These are phyloP conservation scores for Megaleporinus macrocephalus DNA, from an alignment of 2,113 vertebrate genomes.

Conservation along the genomic window DNA sequence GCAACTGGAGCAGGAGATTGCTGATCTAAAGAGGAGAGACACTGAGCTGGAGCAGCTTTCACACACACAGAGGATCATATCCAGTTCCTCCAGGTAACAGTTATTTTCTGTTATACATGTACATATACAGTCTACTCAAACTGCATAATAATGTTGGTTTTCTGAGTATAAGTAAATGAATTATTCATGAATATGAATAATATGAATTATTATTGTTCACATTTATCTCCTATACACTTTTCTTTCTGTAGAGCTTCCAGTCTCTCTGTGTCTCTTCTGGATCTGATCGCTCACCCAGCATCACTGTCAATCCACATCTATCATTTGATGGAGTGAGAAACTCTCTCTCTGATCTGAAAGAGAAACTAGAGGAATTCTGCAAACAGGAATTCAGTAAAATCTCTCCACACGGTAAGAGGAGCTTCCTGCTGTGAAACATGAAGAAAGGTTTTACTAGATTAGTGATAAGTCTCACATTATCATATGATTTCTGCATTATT, in stretches of 20 bases:
- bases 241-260: not conserved
- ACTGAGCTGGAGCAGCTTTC: slow-evolving; percentile 45
- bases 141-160: no score
- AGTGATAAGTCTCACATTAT: no score
- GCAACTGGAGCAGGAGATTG: slow-evolving; percentile 47
- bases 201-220: no score
- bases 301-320: not conserved
- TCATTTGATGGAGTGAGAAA: not conserved
- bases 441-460: no score
- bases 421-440: no score
- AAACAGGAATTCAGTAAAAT: not conserved
- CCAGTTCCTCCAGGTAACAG: slow-evolving; percentile 50
- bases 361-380: not conserved
- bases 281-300: not conserved
- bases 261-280: not conserved
- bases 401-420: not conserved
- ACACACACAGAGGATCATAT: slow-evolving; percentile 45
- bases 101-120: no score
- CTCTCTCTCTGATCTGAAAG: not conserved
- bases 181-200: no score
- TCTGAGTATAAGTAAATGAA: no score
- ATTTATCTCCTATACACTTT: not conserved
- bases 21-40: slow-evolving; percentile 41
- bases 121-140: no score
- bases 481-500: no score